Base-by-base conservation (phyloP, 2,888 invertebrate genomes). In the Noctua janthina region DNA sequence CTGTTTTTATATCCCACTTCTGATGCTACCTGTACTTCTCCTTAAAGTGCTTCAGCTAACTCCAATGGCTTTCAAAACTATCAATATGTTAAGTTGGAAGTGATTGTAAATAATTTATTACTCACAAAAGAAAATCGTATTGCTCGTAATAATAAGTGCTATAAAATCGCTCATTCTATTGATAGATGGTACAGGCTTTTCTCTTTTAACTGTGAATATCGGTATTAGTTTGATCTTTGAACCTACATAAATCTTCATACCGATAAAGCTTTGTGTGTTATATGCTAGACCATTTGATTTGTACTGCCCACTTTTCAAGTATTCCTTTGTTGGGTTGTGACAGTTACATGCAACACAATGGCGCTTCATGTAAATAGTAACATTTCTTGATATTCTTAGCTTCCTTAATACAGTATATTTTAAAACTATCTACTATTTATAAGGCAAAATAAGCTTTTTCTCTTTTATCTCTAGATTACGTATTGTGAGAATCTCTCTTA, bases 61-160 rank as follows among this genome's bases (percentile, higher is more conserved):
- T 79, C 74, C 70, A 78, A 83, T 87, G 79, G 82, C 83, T 79
- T 85, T 81, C 81, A 81, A 84, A 88, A 86, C 89, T 81, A 90
- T 90, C 89, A 88, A 89, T 90, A 87, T 89, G 85, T 88, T 83
- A 84, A 88, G 86, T 86, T 87, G 75, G 79, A 82, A 87, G 88
- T 85, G 88, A 87, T 84, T 89, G 84, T 90, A 87, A 89, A 89
- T 88, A 79, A 86, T 88, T 90, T 90, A 90, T 90, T 81, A 83
- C 88, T 76, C 83, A 84, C 78, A 85, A 87, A 87, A 84, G 83
- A 85, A 90, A 90, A 81, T 72, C 69, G 54, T 83, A 87, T 85
- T 82, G 84, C 80, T 74, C 78, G 74, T 81, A 78, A 82, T 86
- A 81, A 74, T 79, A 81, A 68, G 69, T 59, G 71, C 74, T 64